Percentiles rank a stretch among this genome's conserved stretches.
Conservation (phyloP, 2,113 vertebrate genomes). For the Elanus axillaris region DNA sequence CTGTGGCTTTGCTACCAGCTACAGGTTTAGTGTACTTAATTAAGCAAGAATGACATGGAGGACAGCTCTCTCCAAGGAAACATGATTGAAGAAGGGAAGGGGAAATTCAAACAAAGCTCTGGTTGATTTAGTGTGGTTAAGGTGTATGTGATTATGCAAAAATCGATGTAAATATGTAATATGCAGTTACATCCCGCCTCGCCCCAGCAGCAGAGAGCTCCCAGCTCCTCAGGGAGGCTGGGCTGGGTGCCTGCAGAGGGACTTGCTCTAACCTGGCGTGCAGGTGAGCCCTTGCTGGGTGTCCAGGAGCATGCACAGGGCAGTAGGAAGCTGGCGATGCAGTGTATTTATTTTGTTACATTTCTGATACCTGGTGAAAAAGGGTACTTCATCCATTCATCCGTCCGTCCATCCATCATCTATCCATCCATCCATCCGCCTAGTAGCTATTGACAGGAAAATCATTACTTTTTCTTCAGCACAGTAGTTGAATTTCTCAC, state of each 20-base stretch:
- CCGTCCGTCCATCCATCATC: neutral
- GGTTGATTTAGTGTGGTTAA: neutral
- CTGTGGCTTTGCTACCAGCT: neutral
- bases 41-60: neutral
- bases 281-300: rapidly evolving
- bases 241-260: rapidly evolving
- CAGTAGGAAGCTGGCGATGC: neutral
- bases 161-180: too few species aligned
- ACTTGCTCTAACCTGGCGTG: rapidly evolving
- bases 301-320: neutral
- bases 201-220: neutral
- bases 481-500: neutral
- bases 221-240: neutral
- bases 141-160: neutral
- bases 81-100: neutral
- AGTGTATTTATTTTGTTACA: neutral
- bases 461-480: neutral
- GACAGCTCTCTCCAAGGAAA: neutral
- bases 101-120: neutral
- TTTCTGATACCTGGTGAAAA: neutral
- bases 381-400: neutral
- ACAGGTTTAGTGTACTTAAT: neutral
- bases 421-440: neutral
- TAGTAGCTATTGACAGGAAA: neutral
- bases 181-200: rapidly evolving